Base-by-base conservation (phyloP, 2,888 invertebrate species). In the Hypomecis punctinalis region DNA sequence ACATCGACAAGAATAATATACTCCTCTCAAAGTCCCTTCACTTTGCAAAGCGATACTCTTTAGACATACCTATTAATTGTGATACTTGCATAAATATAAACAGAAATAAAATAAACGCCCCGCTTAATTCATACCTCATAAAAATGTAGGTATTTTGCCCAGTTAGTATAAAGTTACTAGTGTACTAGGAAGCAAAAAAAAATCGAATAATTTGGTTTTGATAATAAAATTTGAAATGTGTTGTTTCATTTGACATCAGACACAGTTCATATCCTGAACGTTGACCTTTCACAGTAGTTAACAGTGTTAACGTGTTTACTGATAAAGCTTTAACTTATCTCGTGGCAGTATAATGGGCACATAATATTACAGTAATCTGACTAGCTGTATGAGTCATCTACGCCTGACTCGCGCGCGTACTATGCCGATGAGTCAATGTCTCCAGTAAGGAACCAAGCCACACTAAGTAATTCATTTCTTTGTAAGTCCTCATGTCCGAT, bases 371-470 rank as follows among this genome's bases (percentile, higher is more conserved):
- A 37, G 39, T 69, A 63, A 66, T 67, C 60, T 61, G 66, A 62
- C 46, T 68, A 55, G 68, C 48, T 42, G 46, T 37, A 70, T 84
- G 82, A 83, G 71, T 82, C 80, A 73, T 67, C 54, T 59, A 81
- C 72, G 63, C 54, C 55, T 66, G 57, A 67, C 70, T 74, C 66
- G 76, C 75, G 77, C 76, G 84, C 82, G 84, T 87, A 85, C 82
- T 86, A 84, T 78, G 64, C n/a, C 74, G 80, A 79, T 88, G 88
- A 88, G 76, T 88, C 87, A 87, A 76, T 76, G 72, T 54, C 75
- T 70, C 71, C 69, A 76, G 73, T 73, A 70, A 76, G 74, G 72
- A 69, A 70, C 69, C 75, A 67, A 69, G 23, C 68, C 63, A 69
- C 68, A 74, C 74, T 75, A 73, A 74, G 73, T 75, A 73, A 75